phyloP scores from a whole-genome alignment of 2,888 invertebrate species.

The Hirtodrosophila duncani region DNA sequence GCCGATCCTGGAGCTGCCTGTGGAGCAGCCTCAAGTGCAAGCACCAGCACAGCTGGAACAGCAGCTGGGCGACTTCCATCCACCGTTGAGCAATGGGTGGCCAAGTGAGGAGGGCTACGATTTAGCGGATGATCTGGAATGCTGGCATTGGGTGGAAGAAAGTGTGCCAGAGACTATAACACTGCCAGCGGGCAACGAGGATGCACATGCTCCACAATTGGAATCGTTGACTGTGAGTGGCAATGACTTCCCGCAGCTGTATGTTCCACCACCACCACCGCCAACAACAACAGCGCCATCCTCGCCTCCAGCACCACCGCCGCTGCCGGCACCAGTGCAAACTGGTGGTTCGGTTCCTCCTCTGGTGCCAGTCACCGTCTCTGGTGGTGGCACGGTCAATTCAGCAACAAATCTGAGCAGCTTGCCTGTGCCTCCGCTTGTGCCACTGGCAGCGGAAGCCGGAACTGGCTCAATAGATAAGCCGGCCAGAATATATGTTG shows the following conservation, averaged over 20 bases:
- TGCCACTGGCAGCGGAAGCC: constrained; percentile 23
- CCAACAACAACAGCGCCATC: no score
- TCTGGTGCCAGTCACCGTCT: constrained; percentile 52
- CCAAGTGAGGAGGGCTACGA: constrained; percentile 60
- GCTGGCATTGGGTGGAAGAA: constrained; percentile 64
- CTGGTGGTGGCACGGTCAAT: neutral
- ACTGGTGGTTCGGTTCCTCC: constrained; percentile 48
- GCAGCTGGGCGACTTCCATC: constrained; percentile 18
- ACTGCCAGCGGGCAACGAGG: constrained; percentile 11
- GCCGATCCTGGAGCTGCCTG: constrained; percentile 38
- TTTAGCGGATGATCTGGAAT: constrained; percentile 64
- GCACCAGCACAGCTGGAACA: constrained; percentile 2
- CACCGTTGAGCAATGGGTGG: constrained; percentile 37
- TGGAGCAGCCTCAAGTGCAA: constrained; percentile 11
- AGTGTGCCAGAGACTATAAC: constrained; percentile 17
- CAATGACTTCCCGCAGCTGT: constrained; percentile 48
- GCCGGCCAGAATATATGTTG: constrained; percentile 76
- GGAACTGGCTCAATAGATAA: constrained; percentile 46
- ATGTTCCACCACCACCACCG: constrained; percentile 9
- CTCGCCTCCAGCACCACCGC: constrained; percentile 2
- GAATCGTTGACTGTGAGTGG: constrained; percentile 29
- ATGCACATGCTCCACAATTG: constrained; percentile 8
- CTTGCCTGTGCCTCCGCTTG: constrained; percentile 49
- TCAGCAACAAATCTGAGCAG: constrained; percentile 4
- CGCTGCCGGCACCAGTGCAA: constrained; percentile 21